Base-by-base conservation (phyloP, 92 coral and sea anemone species). In the Desmophyllum pertusum region DNA sequence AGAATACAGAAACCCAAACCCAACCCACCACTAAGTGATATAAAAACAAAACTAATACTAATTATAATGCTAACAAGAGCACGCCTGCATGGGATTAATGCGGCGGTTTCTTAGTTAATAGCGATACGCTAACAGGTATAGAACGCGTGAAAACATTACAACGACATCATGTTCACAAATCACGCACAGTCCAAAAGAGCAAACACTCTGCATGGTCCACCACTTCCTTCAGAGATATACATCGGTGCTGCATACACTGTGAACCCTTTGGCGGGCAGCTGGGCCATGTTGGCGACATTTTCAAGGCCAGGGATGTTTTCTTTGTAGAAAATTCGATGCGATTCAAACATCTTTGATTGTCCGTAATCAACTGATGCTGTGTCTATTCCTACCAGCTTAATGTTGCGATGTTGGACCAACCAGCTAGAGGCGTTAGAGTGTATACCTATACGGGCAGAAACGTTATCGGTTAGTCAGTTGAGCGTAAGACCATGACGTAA, bases 341-440 rank as follows among this genome's bases (percentile, higher is more conserved):
- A 42, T 31, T 31, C 64, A 41, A 72, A 86, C 64, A 67, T 52
- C 31, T 64, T 89, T 14, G 95, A 83, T 35, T 89, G 92, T 0
- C 95, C 95, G 59, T 85, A 86, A 84, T 92, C 95, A 43, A 92
- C 10, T 21, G 95, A 89, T 5, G 93, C 84, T 43, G 95, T 92
- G 72, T 92, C 95, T 23, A 89, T 63, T 6, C 95, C 95, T 59
- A 92, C 89, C 2, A 82, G 81, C 63, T 87, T 92, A 64, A 91
- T 81, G 13, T 77, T 84, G 11, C 89, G 79, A 80, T 78, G 78
- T 25, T 57, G n/a, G 30, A 85, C 89, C 50, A 83, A 17, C 87
- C 87, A 83, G 33, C 51, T 19, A 23, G 87, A 41, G 10, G 87
- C 71, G 43, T 72, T n/a, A 1, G 80, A 6, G 52, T 83, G 81